Evolutionary conservation across 2,113 vertebrate genomes (phyloP).

Genomic region (Entomyzon cyanotis): DNA sequence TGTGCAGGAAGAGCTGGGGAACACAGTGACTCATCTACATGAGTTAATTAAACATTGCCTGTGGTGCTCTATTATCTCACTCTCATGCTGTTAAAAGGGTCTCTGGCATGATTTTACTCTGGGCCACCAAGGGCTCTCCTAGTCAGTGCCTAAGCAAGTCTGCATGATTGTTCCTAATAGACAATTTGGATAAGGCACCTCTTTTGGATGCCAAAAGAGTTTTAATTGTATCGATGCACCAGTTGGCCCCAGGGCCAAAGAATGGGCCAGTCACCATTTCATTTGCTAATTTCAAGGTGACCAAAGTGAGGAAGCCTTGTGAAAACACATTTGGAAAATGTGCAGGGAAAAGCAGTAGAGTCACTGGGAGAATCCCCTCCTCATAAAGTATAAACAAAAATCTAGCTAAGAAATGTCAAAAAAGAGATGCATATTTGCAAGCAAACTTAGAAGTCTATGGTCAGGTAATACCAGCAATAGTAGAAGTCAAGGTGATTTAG

Average conservation of each 20-base stretch:
- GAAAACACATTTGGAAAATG: background rate
- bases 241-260: background rate
- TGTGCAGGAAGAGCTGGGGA: background rate
- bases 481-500: background rate
- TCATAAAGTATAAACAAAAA: background rate
- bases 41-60: constrained; percentile 47
- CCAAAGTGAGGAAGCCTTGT: background rate
- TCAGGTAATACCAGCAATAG: background rate
- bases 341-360: background rate
- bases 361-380: background rate
- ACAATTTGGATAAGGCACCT: background rate
- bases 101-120: background rate
- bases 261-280: background rate
- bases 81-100: constrained; percentile 14
- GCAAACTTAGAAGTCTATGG: background rate
- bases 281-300: background rate
- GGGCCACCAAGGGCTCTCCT: background rate
- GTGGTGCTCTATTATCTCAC: constrained; percentile 13
- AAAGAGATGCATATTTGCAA: background rate
- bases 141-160: background rate
- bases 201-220: background rate
- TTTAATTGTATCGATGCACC: background rate
- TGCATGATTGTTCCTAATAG: background rate
- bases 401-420: background rate
- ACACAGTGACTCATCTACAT: background rate